Base-by-base conservation (phyloP, 2,113 vertebrate species). In the Acrocephalus arundinaceus region DNA sequence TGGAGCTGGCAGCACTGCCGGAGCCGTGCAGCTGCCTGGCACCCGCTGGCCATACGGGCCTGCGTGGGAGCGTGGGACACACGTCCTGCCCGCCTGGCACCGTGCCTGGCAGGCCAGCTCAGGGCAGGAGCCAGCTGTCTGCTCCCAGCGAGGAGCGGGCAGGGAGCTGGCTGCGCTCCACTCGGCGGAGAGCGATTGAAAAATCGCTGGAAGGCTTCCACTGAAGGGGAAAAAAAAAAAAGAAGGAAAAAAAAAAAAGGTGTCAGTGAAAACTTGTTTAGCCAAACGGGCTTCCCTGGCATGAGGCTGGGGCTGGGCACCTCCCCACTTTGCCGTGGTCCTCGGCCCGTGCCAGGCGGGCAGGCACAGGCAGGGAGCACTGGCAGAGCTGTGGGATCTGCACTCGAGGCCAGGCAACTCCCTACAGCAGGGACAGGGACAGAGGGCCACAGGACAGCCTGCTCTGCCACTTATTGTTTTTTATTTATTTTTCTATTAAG, bases 221-320 rank as follows among this genome's bases (percentile, higher is more conserved):
- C 0, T 13, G 59, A 76, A 51, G 31, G 33, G 18, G 4, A 11
- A 43, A 49, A 48, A 76, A 57, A 33, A 2, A 27, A 8, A 75
- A 2, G 7, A 23, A 1, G 5, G 22, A 4, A 10, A 8, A 15
- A 25, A 20, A 41, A 21, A 83, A 74, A 57, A 55, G 54, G 84
- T 80, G 94, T 93, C 80, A 89, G 54, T 65, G 92, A 73, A 84
- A 95, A 95, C 65, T 87, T 89, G 73, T 81, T 94, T 21, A 80
- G 85, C 73, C 81, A 77, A 93, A 57, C 1, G 10, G 90, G 81
- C 51, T 93, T 77, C 94, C 94, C 90, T 95, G 92, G 90, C 87
- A 77, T 11, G 55, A 8, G 68, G 18, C 30, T 17, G 49, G 68
- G 58, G 52, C 87, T 63, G 94, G 87, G 90, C 80, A 89, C 31